Conservation (phyloP, 2,113 vertebrate genomes). For the Pomatostomus ruficeps region DNA sequence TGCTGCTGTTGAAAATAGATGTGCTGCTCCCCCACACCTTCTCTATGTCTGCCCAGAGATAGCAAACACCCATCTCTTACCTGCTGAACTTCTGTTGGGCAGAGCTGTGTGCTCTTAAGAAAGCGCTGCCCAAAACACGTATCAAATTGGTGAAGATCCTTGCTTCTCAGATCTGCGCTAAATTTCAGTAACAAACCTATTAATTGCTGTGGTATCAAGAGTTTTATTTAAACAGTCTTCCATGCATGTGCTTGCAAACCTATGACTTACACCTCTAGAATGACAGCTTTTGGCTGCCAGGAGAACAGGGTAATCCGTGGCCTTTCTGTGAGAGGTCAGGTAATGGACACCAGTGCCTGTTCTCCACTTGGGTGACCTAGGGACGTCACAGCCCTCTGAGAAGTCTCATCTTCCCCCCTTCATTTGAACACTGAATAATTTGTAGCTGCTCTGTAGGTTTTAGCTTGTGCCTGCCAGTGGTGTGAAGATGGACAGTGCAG, state of each 20-base stretch:
- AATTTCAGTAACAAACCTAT: background rate
- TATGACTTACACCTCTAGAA: background rate
- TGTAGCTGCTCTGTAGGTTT: background rate
- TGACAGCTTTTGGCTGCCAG: background rate
- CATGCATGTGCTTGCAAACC: background rate
- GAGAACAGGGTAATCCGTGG: background rate
- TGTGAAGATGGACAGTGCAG: background rate
- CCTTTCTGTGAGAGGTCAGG: slow-evolving; percentile 9
- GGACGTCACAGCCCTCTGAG: background rate
- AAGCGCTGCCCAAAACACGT: background rate
- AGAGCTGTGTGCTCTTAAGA: background rate
- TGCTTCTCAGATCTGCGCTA: background rate
- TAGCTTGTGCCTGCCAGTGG: background rate
- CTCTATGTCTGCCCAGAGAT: background rate
- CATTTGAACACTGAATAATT: background rate
- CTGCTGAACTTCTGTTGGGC: background rate
- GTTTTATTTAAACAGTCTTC: slow-evolving; percentile 34
- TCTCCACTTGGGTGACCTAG: background rate
- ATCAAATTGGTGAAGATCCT: background rate
- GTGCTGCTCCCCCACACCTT: background rate
- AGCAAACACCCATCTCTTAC: background rate
- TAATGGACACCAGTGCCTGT: background rate
- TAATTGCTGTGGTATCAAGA: slow-evolving; percentile 18
- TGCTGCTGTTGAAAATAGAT: background rate
- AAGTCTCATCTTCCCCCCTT: background rate